Percentiles rank a stretch among this genome's conserved stretches.
phyloP scores from a whole-genome alignment of 2,113 vertebrate genomes.

The Phalacrocorax aristotelis region DNA sequence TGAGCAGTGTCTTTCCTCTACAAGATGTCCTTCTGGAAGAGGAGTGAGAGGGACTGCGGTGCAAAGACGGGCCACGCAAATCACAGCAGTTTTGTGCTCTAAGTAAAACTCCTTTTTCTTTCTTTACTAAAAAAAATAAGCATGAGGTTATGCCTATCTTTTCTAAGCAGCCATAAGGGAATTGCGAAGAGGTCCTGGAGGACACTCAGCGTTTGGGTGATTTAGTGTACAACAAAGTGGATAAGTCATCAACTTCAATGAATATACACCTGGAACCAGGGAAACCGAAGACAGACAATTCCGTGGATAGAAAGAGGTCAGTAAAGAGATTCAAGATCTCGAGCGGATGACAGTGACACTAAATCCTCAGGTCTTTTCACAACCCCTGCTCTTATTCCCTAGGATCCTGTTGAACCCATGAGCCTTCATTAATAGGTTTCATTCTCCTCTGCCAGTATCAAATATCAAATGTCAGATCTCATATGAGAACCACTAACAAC shows the following conservation, averaged over 20 bases:
- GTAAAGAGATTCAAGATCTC: constrained; percentile 7
- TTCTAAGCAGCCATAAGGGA: not conserved
- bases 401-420: constrained; percentile 44
- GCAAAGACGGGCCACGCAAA: not conserved
- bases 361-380: constrained; percentile 59
- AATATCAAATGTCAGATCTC: constrained; percentile 58
- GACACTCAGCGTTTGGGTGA: constrained; percentile 42
- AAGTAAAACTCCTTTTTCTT: not conserved
- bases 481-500: constrained; percentile 44
- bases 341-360: constrained; percentile 57
- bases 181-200: not conserved
- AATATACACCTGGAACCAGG: constrained; percentile 48
- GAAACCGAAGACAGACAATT: constrained; percentile 29
- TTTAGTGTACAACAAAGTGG: constrained; percentile 38
- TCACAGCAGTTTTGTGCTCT: not conserved
- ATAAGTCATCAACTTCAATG: constrained; percentile 26
- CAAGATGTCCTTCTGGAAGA: not conserved
- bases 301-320: not conserved
- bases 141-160: not conserved
- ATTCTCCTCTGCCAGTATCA: constrained; percentile 49
- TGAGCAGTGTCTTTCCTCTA: not conserved
- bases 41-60: not conserved
- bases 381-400: constrained; percentile 27
- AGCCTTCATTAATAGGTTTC: constrained; percentile 48
- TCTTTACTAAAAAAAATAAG: not conserved